Evolutionary conservation across 1,140 invertebrate genomes (phyloP), one percentile per base, ranked within the genome.

Genomic region (Tigriopus japonicus): DNA sequence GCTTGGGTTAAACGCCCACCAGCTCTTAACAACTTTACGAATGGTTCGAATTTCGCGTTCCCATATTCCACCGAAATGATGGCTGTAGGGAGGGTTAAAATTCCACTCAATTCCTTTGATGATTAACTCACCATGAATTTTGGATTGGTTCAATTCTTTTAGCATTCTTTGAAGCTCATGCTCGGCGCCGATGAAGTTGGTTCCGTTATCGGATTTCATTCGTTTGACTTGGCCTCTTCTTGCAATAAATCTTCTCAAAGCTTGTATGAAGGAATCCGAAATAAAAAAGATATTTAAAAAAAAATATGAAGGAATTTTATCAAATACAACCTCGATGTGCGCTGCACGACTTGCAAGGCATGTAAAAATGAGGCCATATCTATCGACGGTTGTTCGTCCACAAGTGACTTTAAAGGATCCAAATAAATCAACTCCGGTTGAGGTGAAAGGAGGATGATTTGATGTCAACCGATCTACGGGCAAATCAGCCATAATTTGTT

Each of bases 171-270:
- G 23, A 52, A 69, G 40, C 53, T 69, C 66, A 10, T 56, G 42
- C 23, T 67, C 60, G 21, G 63, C 65, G 1, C 65, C 64, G 17
- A 65, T 62, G 21, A 71, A 69, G 56, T 69, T 67, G 1, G 67
- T 68, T 1, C 63, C 70, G 49, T 71, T 72, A 51, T 71, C 68
- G n/a, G 56, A 64, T 58, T 62, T 55, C 12, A 70, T 59, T 21
- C 54, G 15, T n/a, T 28, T 53, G 15, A 63, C 65, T 12, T 63
- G 60, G 52, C 67, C 69, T 53, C 65, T 19, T 17, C 67, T 23
- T 15, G 59, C 62, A 21, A 69, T 62, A 42, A 72, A 71, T 15
- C 69, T 28, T 35, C 63, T 59, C 0, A 72, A 64, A 13, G 63
- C 64, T 42, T 64, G 56, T 14, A 71, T 52, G 43, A 68, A 69